Base-by-base conservation (phyloP, 2,797 vertebrate genomes). In the Scolopax rusticola region DNA sequence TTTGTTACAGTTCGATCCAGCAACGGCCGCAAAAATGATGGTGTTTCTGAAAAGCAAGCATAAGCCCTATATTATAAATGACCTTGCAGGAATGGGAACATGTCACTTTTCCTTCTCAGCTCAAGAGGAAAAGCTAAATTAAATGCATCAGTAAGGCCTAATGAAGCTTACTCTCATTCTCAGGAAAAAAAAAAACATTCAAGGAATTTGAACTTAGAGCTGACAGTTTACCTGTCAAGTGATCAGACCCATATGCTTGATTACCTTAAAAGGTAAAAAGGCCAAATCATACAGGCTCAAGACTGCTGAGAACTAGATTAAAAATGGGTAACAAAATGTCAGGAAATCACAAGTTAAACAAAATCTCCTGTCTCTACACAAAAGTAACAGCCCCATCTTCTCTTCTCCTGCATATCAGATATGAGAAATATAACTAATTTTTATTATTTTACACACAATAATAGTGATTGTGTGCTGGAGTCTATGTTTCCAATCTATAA, bases 1-100 rank as follows among this genome's bases (percentile, higher is more conserved):
- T 98, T 99, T 48, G 98, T 99, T 12, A 99, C 99, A 0, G 99
- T 99, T 65, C 99, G 98, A 96, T 99, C 99, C 90, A 99, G 94
- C 84, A 99, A 98, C 3, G 99, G 99, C 3, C 99, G 98, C 94
- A 99, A 88, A 97, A 99, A 99, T 1, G 98, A 99, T 1, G 99
- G 99, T 0, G 99, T 99, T 98, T 99, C 99, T 99, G 97, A 30
- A 94, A 98, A 54, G 50, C 75, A 59, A 94, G 41, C 12, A 20
- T n/a, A 89, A 91, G n/a, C 18, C 32, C 78, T 69, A 27, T 33
- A 48, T 47, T 95, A 25, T 94, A 45, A 82, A 80, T 70, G 59
- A 79, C 30, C 71, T 36, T 61, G 38, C 2, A 64, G 54, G 73
- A 78, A 65, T 24, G 41, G 24, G 4, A 86, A 78, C 13, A 12